Base-by-base conservation (phyloP, 2,113 vertebrate species). In the Speoplatyrhinus poulsoni region DNA sequence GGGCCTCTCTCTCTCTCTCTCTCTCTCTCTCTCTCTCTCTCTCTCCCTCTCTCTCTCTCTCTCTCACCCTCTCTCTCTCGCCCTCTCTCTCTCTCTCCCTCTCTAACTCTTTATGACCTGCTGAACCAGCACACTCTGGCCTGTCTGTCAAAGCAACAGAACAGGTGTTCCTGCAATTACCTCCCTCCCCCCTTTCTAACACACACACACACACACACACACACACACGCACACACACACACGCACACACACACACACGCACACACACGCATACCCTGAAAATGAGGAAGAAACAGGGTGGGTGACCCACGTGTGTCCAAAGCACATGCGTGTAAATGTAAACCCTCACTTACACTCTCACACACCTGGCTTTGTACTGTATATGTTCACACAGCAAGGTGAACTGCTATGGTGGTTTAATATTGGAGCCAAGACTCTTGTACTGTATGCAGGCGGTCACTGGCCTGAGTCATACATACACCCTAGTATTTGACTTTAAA, bases 61-160 rank as follows among this genome's bases (percentile, higher is more conserved):
- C 47, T 17, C 54, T 10, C 3, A 1, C 15, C 9, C n/a, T 16
- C 46, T 8, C 57, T 12, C 17, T 12, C 47, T 16, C 71, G 5
- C 50, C 47, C 3, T 12, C 19, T 12, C 17, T 32, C 11, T 4
- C 26, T 33, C 13, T 9, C 48, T 26, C 16, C 1, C 61, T 64
- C 77, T 46, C 65, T 32, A 60, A 64, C 55, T 71, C 72, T 53
- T 65, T 15, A 48, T 84, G 90, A 90, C 91, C 90, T 93, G 93
- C 92, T 93, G 93, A 93, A 91, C 84, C 92, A 93, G 92, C 93
- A 92, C 91, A 92, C 89, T 70, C 90, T 55, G 56, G 79, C 90
- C 86, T 91, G 92, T 91, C 93, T 63, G 85, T 93, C 93, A 93
- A 92, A 88, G 48, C 17, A 26, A 67, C 72, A 52, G 77, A 93